Evolutionary conservation across 1,140 invertebrate genomes (phyloP).

Genomic region (Trichomalopsis sarcophagae): DNA sequence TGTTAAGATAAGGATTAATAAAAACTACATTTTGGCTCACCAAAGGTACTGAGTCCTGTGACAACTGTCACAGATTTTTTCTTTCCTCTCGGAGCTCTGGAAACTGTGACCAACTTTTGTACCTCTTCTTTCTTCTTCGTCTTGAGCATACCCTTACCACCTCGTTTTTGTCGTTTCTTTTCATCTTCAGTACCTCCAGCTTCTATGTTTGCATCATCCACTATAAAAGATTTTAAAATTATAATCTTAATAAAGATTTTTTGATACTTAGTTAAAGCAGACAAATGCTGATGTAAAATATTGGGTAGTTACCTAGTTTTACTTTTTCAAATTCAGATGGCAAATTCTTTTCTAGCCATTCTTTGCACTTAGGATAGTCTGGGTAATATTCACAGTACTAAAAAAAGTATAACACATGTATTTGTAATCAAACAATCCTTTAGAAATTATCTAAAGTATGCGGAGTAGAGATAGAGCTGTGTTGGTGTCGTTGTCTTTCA

Average conservation of each 20-base stretch:
- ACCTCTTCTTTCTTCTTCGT: slow-evolving; percentile 84
- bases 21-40: slow-evolving; percentile 73
- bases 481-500: neutral
- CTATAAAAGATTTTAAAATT: slow-evolving; percentile 43
- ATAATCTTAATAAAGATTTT: neutral
- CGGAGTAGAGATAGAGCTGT: neutral
- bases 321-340: slow-evolving; percentile 94
- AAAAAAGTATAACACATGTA: slow-evolving; percentile 56
- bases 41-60: slow-evolving; percentile 91
- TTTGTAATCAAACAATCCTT: neutral
- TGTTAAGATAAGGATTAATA: neutral
- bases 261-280: neutral
- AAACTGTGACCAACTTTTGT: slow-evolving; percentile 88
- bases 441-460: neutral
- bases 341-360: slow-evolving; percentile 96
- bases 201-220: slow-evolving; percentile 77
- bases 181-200: slow-evolving; percentile 88
- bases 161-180: slow-evolving; percentile 91
- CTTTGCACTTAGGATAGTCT: slow-evolving; percentile 97
- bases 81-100: slow-evolving; percentile 95
- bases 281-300: slow-evolving; percentile 11
- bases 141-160: slow-evolving; percentile 87
- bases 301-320: slow-evolving; percentile 78
- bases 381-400: slow-evolving; percentile 99
- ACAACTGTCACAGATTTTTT: slow-evolving; percentile 98